These are phyloP conservation scores for Odiellus spinosus DNA, from an alignment of 2,888 invertebrate genomes.

Conservation along the genomic window DNA sequence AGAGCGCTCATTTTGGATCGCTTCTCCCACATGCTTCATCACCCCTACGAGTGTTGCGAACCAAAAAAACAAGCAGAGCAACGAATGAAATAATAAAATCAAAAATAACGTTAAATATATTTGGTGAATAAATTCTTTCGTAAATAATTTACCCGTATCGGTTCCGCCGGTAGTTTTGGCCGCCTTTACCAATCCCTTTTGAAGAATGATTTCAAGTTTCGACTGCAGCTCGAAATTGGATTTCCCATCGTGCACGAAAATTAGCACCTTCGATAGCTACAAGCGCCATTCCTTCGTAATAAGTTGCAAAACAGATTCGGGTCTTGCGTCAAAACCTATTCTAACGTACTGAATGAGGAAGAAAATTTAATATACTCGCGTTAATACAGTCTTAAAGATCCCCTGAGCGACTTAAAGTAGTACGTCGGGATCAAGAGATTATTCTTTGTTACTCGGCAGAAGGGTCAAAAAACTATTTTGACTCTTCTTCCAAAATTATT, in stretches of 20 bases:
- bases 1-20: conserved; percentile 44
- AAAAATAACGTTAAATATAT: too few species aligned
- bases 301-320: conserved; percentile 80
- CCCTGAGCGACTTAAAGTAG: too few species aligned
- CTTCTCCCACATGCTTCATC: conserved; percentile 89
- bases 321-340: conserved; percentile 82
- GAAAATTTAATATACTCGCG: too few species aligned
- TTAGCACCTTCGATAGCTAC: conserved; percentile 86
- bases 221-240: conserved; percentile 95
- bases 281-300: conserved; percentile 89
- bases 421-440: too few species aligned
- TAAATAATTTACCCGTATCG: conserved; percentile 29
- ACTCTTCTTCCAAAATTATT: too few species aligned
- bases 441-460: too few species aligned
- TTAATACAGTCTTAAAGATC: too few species aligned
- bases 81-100: neutral
- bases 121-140: neutral
- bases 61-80: neutral
- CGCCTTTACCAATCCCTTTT: conserved; percentile 86
- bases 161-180: conserved; percentile 80
- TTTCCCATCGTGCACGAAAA: conserved; percentile 94
- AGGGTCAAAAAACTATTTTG: too few species aligned
- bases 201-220: conserved; percentile 79
- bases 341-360: conserved; percentile 64
- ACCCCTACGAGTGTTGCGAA: conserved; percentile 44